These are phyloP conservation scores for Pantala flavescens DNA, from an alignment of 1,140 invertebrate species.

Conservation along the genomic window DNA sequence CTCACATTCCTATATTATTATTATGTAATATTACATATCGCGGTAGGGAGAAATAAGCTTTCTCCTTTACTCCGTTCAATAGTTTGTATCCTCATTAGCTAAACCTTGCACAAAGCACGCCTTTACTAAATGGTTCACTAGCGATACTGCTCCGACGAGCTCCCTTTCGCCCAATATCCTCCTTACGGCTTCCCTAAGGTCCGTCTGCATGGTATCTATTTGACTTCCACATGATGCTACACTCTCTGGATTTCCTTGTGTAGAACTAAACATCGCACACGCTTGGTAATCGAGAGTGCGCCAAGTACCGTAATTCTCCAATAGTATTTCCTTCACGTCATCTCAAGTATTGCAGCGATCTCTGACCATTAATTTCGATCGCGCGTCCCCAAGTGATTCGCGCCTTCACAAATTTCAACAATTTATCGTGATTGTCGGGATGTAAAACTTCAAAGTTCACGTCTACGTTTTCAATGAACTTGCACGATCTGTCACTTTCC, in stretches of 20 bases:
- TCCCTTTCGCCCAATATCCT: background rate
- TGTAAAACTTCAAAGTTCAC: background rate
- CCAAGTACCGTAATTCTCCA: background rate
- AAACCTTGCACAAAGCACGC: background rate
- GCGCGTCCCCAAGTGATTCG: background rate
- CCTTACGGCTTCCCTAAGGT: background rate
- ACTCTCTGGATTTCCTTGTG: background rate
- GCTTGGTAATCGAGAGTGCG: background rate
- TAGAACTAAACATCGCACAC: background rate
- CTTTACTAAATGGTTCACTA: background rate
- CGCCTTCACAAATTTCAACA: background rate
- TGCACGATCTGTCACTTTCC: background rate
- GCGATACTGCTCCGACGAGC: background rate
- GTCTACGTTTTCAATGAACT: background rate
- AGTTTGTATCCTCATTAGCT: background rate
- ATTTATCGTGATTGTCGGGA: background rate
- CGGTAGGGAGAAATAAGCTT: background rate
- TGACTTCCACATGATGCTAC: background rate
- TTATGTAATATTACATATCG: too few relatives aligned
- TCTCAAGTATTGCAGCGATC: too few relatives aligned
- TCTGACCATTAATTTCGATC: background rate
- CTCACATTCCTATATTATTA: too few relatives aligned
- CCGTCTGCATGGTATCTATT: background rate
- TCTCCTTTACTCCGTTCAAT: slow-evolving; percentile 5
- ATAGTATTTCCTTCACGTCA: background rate